These are phyloP conservation scores for Eilema caniola DNA, from an alignment of 2,888 invertebrate genomes.

Conservation along the genomic window DNA sequence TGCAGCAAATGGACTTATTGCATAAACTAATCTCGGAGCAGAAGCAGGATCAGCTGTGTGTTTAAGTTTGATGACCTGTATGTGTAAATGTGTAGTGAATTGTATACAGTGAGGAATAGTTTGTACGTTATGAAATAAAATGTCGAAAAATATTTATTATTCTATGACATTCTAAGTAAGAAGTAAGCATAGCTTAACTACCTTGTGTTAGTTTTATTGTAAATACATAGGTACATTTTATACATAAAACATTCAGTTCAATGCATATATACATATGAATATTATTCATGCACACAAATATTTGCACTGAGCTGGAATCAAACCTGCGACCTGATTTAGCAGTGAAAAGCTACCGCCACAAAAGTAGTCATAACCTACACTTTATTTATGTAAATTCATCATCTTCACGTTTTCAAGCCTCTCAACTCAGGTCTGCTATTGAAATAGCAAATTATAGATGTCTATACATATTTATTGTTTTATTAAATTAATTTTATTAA, in stretches of 20 bases:
- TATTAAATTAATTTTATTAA: neutral
- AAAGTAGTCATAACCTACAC: no score
- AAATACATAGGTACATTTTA: no score
- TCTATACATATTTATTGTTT: neutral
- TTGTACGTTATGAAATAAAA: neutral
- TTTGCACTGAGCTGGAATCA: neutral
- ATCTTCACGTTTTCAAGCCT: neutral
- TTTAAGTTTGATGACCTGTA: constrained; percentile 40
- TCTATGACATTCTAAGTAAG: no score
- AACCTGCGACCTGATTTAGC: neutral
- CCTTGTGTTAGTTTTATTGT: neutral
- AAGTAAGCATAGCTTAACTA: neutral
- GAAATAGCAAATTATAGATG: no score
- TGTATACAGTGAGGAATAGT: constrained; percentile 2
- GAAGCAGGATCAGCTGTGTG: constrained; percentile 27
- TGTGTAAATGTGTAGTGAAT: constrained; percentile 1
- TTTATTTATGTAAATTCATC: no score
- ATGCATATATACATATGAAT: no score
- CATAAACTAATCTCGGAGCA: constrained; percentile 59
- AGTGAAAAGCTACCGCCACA: neutral
- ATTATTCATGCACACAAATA: no score
- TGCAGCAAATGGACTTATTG: constrained; percentile 70
- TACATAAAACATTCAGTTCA: no score
- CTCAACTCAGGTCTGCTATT: no score
- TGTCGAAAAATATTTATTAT: no score